phyloP scores from a whole-genome alignment of 2,888 invertebrate genomes.

The Hydraecia micacea region DNA sequence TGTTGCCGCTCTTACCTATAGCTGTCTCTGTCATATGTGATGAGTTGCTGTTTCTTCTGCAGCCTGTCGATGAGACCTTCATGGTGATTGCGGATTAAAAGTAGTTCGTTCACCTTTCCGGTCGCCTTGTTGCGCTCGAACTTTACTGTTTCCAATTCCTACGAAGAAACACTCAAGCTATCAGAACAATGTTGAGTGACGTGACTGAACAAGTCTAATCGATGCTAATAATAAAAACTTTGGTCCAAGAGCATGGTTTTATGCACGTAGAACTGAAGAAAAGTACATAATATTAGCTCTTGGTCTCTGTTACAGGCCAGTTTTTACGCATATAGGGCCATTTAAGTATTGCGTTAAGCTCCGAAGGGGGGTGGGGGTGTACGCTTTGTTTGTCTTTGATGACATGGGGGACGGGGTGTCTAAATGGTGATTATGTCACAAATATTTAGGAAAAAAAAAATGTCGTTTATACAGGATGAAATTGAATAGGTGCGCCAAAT shows the following conservation, averaged over 20 bases:
- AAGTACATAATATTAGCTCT: no score
- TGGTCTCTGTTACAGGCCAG: not conserved
- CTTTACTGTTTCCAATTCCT: not conserved
- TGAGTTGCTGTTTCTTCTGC: not conserved
- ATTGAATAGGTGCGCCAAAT: no score
- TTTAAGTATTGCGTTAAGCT: not conserved
- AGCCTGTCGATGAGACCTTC: not conserved
- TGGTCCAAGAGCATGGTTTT: not conserved
- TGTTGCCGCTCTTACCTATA: not conserved
- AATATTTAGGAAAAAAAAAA: not conserved
- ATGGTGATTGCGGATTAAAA: not conserved
- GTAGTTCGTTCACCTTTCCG: not conserved
- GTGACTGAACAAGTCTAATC: not conserved
- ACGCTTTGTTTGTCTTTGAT: not conserved
- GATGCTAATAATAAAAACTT: not conserved
- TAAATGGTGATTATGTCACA: not conserved
- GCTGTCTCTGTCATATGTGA: not conserved
- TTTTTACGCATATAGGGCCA: not conserved
- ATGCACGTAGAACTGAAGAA: not conserved
- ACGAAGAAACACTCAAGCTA: not conserved
- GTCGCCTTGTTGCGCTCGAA: not conserved
- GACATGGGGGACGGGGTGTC: not conserved
- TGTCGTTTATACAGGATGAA: no score
- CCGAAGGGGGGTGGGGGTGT: not conserved
- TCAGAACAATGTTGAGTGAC: not conserved